phyloP scores from a whole-genome alignment of 1,140 invertebrate genomes.

The Ectropis grisescens region DNA sequence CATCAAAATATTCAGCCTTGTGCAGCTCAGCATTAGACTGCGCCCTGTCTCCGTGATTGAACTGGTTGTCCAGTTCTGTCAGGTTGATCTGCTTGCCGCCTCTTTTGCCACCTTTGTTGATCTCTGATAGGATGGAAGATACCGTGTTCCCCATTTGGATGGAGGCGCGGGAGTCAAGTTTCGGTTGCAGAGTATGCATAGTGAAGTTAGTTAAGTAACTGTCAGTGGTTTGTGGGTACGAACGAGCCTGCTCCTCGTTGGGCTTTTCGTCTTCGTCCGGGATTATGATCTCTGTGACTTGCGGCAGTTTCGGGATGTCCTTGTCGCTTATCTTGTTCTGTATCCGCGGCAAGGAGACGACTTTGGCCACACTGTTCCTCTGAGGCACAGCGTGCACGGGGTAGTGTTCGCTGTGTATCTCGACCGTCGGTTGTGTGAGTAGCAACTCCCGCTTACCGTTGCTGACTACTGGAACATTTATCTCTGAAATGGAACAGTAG shows the following conservation, averaged over 20 bases:
- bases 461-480: slow-evolving; percentile 73
- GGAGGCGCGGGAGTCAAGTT: slow-evolving; percentile 61
- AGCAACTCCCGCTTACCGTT: slow-evolving; percentile 65
- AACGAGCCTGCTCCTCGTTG: slow-evolving; percentile 34
- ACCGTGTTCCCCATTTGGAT: slow-evolving; percentile 73
- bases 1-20: slow-evolving; percentile 56
- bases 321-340: slow-evolving; percentile 68
- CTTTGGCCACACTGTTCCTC: slow-evolving; percentile 56
- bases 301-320: slow-evolving; percentile 73
- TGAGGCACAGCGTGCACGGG: slow-evolving; percentile 44
- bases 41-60: slow-evolving; percentile 38
- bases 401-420: slow-evolving; percentile 66
- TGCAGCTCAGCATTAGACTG: slow-evolving; percentile 36
- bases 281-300: slow-evolving; percentile 75
- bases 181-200: slow-evolving; percentile 52
- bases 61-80: slow-evolving; percentile 57
- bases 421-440: slow-evolving; percentile 63
- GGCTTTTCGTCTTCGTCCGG: slow-evolving; percentile 71
- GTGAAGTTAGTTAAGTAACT: slow-evolving; percentile 52
- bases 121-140: slow-evolving; percentile 72
- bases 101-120: slow-evolving; percentile 66
- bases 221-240: slow-evolving; percentile 36
- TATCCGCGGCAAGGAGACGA: slow-evolving; percentile 56
- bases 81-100: slow-evolving; percentile 52
- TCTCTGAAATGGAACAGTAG: slow-evolving; percentile 76